phyloP scores from a whole-genome alignment of 2,888 invertebrate species.

The Abscondita cerata region DNA sequence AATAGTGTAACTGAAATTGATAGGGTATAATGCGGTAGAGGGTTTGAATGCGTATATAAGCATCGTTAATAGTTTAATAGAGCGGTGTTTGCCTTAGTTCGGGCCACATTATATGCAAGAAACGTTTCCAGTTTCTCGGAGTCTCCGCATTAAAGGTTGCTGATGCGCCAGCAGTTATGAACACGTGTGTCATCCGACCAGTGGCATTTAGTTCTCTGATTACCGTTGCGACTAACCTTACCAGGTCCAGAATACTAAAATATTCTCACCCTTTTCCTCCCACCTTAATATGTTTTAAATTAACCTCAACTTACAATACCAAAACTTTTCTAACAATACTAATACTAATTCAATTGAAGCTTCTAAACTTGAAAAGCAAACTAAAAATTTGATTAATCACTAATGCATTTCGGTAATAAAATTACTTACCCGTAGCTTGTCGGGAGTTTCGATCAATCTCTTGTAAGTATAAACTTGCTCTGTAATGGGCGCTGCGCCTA shows the following conservation, averaged over 20 bases:
- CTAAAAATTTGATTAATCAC: constrained; percentile 31
- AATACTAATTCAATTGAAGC: constrained; percentile 25
- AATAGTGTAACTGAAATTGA: constrained; percentile 18
- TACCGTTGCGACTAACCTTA: constrained; percentile 49
- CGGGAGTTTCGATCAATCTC: constrained; percentile 49
- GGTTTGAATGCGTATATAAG: constrained; percentile 22
- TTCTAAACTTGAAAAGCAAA: constrained; percentile 22
- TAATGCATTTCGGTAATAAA: constrained; percentile 33
- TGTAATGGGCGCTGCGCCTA: constrained; percentile 55
- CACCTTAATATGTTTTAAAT: constrained; percentile 35
- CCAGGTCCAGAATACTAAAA: constrained; percentile 47
- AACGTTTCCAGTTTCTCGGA: constrained; percentile 44
- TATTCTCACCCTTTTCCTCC: constrained; percentile 35
- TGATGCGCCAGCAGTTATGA: constrained; percentile 51
- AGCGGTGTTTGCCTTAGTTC: constrained; percentile 41
- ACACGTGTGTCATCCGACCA: constrained; percentile 51
- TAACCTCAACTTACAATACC: constrained; percentile 13
- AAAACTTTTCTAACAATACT: constrained; percentile 15
- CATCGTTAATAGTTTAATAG: constrained; percentile 51
- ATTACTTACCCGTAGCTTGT: constrained; percentile 34
- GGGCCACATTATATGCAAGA: constrained; percentile 45
- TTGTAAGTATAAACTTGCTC: constrained; percentile 56
- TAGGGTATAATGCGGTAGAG: constrained; percentile 20
- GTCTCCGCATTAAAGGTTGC: constrained; percentile 47
- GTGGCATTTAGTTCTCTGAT: constrained; percentile 52